Percentiles rank a stretch among this genome's conserved stretches.
Evolutionary conservation across 2,888 invertebrate species (phyloP).

Genomic region (Parasteatoda lunata): DNA sequence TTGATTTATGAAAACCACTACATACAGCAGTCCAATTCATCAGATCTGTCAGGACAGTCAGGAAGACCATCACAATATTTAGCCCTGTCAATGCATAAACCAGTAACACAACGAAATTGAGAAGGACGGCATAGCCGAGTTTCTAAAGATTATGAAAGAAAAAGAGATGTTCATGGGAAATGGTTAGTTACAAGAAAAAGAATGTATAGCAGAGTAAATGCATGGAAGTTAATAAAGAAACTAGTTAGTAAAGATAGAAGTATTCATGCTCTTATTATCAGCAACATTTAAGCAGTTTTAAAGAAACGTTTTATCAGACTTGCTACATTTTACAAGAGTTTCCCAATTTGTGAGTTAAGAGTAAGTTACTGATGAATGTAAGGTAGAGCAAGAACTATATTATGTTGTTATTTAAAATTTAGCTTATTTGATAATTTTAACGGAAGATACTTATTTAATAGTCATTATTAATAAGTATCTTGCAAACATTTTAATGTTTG

Average conservation of each 20-base stretch:
- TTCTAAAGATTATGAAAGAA: conserved; percentile 63
- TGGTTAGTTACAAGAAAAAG: background rate
- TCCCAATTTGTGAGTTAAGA: no score
- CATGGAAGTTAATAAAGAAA: background rate
- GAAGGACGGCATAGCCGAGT: conserved; percentile 69
- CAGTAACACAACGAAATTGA: conserved; percentile 75
- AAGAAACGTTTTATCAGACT: no score
- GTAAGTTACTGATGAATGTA: no score
- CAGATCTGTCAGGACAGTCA: conserved; percentile 80
- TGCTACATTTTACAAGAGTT: no score
- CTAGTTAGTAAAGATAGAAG: background rate
- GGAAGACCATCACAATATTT: conserved; percentile 74
- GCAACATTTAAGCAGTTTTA: no score
- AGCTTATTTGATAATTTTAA: no score
- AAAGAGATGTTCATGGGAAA: conserved; percentile 8
- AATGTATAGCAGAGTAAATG: background rate
- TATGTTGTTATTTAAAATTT: no score
- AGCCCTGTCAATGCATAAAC: conserved; percentile 73
- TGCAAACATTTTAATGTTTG: no score
- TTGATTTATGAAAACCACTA: conserved; percentile 15
- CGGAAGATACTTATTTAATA: no score
- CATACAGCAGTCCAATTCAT: conserved; percentile 82
- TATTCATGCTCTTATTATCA: background rate
- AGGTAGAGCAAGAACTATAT: no score
- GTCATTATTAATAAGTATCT: no score